Evolutionary conservation across 1,140 invertebrate species (phyloP).

Genomic region (Brachionus calyciflorus): DNA sequence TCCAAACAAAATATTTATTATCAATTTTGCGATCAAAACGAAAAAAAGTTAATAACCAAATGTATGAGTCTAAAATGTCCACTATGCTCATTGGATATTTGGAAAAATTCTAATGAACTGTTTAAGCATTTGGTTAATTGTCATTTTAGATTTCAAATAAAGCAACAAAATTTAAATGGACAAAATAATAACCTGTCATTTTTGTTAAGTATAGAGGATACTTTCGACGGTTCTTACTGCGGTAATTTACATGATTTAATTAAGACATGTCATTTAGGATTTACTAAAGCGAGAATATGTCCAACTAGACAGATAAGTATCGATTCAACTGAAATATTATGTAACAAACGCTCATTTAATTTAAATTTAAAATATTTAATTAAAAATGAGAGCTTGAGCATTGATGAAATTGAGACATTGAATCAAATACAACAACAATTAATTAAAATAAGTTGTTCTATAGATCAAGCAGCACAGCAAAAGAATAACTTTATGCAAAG

Average conservation of each 20-base stretch:
- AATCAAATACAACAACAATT: constrained; percentile 37
- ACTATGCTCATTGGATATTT: background rate
- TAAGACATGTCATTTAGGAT: constrained; percentile 64
- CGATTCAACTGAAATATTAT: constrained; percentile 10
- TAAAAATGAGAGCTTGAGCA: constrained; percentile 1
- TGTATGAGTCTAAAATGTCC: background rate
- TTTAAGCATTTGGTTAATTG: constrained; percentile 20
- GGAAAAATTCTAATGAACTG: background rate
- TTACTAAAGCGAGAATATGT: constrained; percentile 66
- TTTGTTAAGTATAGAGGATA: constrained; percentile 74
- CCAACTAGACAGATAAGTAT: constrained; percentile 2
- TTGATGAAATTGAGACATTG: background rate
- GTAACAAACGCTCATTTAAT: background rate
- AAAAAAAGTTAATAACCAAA: background rate
- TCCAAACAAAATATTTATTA: background rate
- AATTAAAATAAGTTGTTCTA: constrained; percentile 28
- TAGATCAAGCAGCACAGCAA: constrained; percentile 21
- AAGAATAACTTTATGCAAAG: constrained; percentile 54
- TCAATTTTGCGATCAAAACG: background rate
- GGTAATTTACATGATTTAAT: constrained; percentile 86
- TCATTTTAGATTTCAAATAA: constrained; percentile 35
- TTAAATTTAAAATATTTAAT: background rate
- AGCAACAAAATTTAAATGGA: background rate
- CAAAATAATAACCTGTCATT: background rate
- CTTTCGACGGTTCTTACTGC: constrained; percentile 88